These are phyloP conservation scores for Drosophila affinis DNA, from an alignment of 2,888 invertebrate species.

Conservation along the genomic window DNA sequence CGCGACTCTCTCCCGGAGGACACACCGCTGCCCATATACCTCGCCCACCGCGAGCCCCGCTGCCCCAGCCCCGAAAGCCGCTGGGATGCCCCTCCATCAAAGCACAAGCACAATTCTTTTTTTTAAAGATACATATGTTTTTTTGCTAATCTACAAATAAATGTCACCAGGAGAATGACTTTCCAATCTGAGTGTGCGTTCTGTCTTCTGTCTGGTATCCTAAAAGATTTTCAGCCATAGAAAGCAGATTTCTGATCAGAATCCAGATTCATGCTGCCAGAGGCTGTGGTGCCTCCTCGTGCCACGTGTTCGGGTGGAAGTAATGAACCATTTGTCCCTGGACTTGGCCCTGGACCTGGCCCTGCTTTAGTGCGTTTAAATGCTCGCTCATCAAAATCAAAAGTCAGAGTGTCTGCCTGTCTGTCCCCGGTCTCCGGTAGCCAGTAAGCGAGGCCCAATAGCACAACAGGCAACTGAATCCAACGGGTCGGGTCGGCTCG, in stretches of 20 bases:
- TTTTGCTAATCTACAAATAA: background rate
- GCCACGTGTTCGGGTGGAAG: slow-evolving; percentile 26
- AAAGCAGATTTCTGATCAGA: background rate
- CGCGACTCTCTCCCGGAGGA: slow-evolving; percentile 5
- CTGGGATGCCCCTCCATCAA: slow-evolving; percentile 1
- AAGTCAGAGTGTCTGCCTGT: slow-evolving; percentile 67
- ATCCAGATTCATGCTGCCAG: background rate
- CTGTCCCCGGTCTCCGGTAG: slow-evolving; percentile 18
- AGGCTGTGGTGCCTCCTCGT: slow-evolving; percentile 27
- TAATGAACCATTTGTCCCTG: slow-evolving; percentile 67
- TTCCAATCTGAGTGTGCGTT: background rate
- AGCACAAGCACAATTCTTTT: background rate
- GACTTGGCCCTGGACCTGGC: background rate
- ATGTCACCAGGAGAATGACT: too few relatives aligned
- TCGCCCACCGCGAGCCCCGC: slow-evolving; percentile 9
- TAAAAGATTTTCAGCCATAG: too few relatives aligned
- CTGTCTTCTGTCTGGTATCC: too few relatives aligned
- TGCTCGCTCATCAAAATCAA: slow-evolving; percentile 75
- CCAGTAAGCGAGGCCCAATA: slow-evolving; percentile 28
- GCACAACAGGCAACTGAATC: slow-evolving; percentile 62
- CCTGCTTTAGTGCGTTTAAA: slow-evolving; percentile 68
- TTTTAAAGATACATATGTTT: background rate
- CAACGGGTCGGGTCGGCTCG: slow-evolving; percentile 1
- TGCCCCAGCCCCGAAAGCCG: background rate
- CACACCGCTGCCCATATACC: slow-evolving; percentile 5